Evolutionary conservation across 2,113 vertebrate species (phyloP).

Genomic region (Corvus cornix): DNA sequence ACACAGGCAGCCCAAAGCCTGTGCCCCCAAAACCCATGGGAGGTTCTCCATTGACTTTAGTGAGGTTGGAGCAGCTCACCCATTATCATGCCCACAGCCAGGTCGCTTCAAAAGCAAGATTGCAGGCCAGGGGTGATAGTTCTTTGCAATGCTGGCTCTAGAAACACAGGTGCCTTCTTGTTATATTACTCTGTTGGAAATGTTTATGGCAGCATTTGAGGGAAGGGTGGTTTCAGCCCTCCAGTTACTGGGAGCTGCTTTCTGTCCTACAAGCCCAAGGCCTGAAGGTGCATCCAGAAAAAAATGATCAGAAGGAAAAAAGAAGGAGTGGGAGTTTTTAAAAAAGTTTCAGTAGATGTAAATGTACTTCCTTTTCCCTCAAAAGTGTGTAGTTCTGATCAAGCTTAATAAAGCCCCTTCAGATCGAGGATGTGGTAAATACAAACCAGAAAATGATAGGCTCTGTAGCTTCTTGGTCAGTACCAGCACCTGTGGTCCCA

Average conservation of each 20-base stretch:
- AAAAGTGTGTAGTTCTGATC: background rate
- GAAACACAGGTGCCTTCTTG: background rate
- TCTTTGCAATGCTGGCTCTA: background rate
- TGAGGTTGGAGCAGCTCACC: background rate
- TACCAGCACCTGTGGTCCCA: background rate
- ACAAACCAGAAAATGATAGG: background rate
- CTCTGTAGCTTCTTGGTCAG: background rate
- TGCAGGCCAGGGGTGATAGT: background rate
- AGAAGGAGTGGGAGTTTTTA: background rate
- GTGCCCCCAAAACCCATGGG: background rate
- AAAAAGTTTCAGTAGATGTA: background rate
- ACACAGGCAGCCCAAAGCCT: background rate
- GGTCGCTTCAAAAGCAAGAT: background rate
- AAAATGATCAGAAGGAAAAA: background rate
- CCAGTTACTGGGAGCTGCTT: background rate
- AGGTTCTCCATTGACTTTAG: background rate
- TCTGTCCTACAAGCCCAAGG: background rate
- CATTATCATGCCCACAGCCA: background rate
- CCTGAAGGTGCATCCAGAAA: background rate
- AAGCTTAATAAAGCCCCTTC: background rate
- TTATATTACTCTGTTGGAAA: background rate
- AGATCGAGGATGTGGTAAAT: background rate
- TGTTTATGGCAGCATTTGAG: background rate
- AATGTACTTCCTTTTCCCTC: background rate
- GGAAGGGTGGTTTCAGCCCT: background rate